A percentile compares a stretch with the other conserved stretches of the same genome.
Conservation (phyloP, 2,888 invertebrate genomes). For the Rhagium mordax region DNA sequence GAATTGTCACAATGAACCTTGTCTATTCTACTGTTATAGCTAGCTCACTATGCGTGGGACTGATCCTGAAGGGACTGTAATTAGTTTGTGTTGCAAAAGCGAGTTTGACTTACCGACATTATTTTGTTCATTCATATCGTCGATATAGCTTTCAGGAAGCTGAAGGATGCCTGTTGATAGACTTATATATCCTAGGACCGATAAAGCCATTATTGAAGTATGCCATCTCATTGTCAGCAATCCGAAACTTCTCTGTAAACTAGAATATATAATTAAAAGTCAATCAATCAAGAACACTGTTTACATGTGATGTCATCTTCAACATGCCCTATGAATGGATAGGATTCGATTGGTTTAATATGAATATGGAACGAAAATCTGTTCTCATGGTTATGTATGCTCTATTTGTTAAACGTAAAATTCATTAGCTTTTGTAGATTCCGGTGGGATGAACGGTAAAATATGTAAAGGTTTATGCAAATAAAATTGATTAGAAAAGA, state of each 20-base stretch:
- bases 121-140: constrained; percentile 38
- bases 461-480: background rate
- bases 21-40: no score
- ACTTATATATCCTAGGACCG: constrained; percentile 53
- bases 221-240: constrained; percentile 57
- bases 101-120: constrained; percentile 44
- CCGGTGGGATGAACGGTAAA: background rate
- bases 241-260: constrained; percentile 19
- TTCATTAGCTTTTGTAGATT: background rate
- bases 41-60: no score
- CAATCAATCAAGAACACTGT: background rate
- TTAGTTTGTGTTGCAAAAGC: no score
- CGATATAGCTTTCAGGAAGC: constrained; percentile 39
- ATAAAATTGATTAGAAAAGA: background rate
- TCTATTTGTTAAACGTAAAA: background rate
- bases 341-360: background rate
- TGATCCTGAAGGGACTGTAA: no score
- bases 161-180: constrained; percentile 40
- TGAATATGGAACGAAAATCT: background rate
- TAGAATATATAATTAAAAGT: background rate
- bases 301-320: background rate
- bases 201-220: constrained; percentile 50
- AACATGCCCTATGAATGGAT: background rate
- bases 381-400: background rate
- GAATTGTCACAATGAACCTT: no score